Base-by-base conservation (phyloP, 2,888 invertebrate genomes). In the Ormyrus labotus region DNA sequence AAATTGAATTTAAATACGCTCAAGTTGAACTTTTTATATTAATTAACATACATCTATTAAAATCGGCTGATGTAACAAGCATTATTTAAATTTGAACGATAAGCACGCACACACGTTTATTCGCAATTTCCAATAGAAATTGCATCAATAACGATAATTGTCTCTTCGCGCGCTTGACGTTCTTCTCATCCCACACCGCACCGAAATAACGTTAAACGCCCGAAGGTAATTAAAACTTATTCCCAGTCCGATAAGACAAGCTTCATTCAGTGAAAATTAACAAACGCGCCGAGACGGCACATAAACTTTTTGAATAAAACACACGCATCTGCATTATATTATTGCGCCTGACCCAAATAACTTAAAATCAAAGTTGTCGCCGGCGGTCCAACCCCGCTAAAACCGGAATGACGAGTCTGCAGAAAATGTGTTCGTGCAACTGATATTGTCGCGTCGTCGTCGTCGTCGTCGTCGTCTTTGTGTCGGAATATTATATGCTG, bases 261-360 rank as follows among this genome's bases (percentile, higher is more conserved):
- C 11, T 50, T 50, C 55, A 45, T 60, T 50, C 34, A 6, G 9
- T 45, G 34, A 34, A 34, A 34, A 34, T 34, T 34, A 4, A 4
- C 34, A 4, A 34, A 34, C 34, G 19, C 19, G 34, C 34, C 13
- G 13, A 4, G 34, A 34, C 10, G 48, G 51, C 64, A 9, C 64
- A 9, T 63, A 5, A 61, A 63, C 68, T 53, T 53, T 53, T 63
- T 48, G 45, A 69, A 53, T 53, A 69, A 13, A 65, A 34, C 34
- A 0, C 34, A 4, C 34, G 34, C 55, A 55, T 70, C 64, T 71
- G 61, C 57, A 57, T 55, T 64, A 77, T 70, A 77, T 70, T 70
- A 57, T 70, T 55, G 61, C 48, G 60, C 45, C 10, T 51, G 77
- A 70, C 58, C 64, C 64, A 70, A 77, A 77, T 77, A 77, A 58